phyloP scores from a whole-genome alignment of 2,888 invertebrate species.

The Brenthis daphne region DNA sequence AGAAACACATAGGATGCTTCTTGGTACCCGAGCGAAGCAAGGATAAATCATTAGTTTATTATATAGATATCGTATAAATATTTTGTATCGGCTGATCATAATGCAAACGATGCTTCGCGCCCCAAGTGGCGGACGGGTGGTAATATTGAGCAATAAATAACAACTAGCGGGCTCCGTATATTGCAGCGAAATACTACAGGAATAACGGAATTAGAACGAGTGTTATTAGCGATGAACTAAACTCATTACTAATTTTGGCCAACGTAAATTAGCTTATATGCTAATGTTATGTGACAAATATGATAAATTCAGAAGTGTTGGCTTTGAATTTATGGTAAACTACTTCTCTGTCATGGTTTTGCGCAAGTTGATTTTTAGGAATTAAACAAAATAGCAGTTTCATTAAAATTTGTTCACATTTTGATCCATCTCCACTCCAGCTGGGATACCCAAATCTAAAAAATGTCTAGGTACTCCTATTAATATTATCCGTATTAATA shows the following conservation, averaged over 20 bases:
- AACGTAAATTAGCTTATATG: conserved; percentile 33
- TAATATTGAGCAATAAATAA: conserved; percentile 45
- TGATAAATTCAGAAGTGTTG: conserved; percentile 19
- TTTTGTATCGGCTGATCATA: conserved; percentile 7
- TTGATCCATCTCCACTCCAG: no score
- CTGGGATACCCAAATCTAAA: no score
- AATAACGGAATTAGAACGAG: conserved; percentile 37
- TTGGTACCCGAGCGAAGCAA: no score
- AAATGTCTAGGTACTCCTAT: no score
- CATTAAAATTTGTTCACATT: no score
- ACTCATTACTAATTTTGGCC: conserved; percentile 34
- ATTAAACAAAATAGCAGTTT: no score
- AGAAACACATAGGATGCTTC: no score
- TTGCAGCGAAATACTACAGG: conserved; percentile 37
- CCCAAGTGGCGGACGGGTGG: conserved; percentile 40
- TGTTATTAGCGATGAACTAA: conserved; percentile 34
- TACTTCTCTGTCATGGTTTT: no score
- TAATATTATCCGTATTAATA: no score
- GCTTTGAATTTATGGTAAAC: background rate
- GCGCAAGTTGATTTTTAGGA: no score
- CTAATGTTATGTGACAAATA: conserved; percentile 23
- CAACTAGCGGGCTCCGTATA: conserved; percentile 41
- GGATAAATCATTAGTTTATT: background rate
- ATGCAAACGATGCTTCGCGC: conserved; percentile 29
- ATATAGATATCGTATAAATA: background rate